Conservation (phyloP, 2,888 invertebrate genomes). For the Drosophila phalerata region DNA sequence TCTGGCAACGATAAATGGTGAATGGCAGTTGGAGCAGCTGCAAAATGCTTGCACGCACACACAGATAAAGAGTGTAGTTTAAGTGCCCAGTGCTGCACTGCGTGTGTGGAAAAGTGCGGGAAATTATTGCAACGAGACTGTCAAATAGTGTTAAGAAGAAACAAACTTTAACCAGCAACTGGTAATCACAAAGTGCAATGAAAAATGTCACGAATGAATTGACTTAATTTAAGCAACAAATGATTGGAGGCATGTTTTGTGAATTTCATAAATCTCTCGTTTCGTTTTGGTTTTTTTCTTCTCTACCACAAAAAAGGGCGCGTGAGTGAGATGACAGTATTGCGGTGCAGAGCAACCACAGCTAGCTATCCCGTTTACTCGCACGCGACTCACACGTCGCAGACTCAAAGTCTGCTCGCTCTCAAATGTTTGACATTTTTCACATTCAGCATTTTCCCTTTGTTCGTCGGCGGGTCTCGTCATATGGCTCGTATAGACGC, state of each 20-base stretch:
- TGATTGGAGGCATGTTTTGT: conserved; percentile 64
- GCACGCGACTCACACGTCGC: conserved; percentile 60
- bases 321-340: conserved; percentile 66
- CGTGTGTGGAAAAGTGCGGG: conserved; percentile 69
- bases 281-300: conserved; percentile 79
- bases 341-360: conserved; percentile 18
- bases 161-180: conserved; percentile 16
- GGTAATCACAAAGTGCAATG: conserved; percentile 31
- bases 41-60: conserved; percentile 44
- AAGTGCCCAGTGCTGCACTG: conserved; percentile 60
- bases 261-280: conserved; percentile 65
- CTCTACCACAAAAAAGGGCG: conserved; percentile 76
- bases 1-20: conserved; percentile 1
- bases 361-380: conserved; percentile 54
- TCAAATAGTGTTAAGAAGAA: conserved; percentile 22
- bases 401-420: conserved; percentile 75
- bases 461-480: conserved; percentile 81
- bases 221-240: conserved; percentile 35
- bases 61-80: conserved; percentile 53
- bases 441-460: conserved; percentile 81
- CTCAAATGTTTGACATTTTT: conserved; percentile 74
- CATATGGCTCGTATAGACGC: conserved; percentile 70
- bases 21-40: conserved; percentile 55
- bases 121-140: conserved; percentile 56
- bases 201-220: conserved; percentile 14